Conservation (phyloP, 2,888 invertebrate species). For the Pachycephus smyrnensis region DNA sequence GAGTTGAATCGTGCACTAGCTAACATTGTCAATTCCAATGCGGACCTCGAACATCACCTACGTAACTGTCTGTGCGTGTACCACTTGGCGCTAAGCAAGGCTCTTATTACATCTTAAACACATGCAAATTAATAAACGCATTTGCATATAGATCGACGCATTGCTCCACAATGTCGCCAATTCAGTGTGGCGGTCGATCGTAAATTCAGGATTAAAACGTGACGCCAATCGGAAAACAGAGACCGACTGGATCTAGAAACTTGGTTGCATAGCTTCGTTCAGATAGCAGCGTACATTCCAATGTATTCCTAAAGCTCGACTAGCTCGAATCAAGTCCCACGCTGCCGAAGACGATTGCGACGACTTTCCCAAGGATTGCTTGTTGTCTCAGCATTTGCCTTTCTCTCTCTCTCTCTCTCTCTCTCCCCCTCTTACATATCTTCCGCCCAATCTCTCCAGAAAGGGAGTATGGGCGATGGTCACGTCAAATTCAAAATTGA, state of each 20-base stretch:
- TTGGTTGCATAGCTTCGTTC: no score
- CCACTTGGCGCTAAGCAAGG: slow-evolving; percentile 16
- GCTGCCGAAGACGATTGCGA: no score
- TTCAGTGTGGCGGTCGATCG: slow-evolving; percentile 25
- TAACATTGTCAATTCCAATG: neutral
- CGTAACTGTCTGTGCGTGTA: no score
- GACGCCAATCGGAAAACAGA: slow-evolving; percentile 17
- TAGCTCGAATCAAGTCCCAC: no score
- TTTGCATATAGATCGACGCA: slow-evolving; percentile 46
- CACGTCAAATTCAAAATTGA: neutral
- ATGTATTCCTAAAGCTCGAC: no score
- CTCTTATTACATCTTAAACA: slow-evolving; percentile 36
- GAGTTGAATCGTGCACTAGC: neutral
- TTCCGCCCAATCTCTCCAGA: slow-evolving; percentile 12
- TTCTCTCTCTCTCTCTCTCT: no score
- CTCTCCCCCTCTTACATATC: neutral
- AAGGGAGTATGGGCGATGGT: neutral
- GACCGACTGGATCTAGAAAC: no score
- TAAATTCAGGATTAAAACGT: slow-evolving; percentile 35
- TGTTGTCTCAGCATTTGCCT: no score
- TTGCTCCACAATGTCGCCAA: slow-evolving; percentile 29
- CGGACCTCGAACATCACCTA: no score
- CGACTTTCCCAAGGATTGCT: no score
- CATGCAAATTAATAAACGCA: slow-evolving; percentile 45
- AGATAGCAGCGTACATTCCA: no score